A percentile compares a stretch with the other conserved stretches of the same genome.
phyloP scores from a whole-genome alignment of 2,797 vertebrate species.

The Scleropages formosus region DNA sequence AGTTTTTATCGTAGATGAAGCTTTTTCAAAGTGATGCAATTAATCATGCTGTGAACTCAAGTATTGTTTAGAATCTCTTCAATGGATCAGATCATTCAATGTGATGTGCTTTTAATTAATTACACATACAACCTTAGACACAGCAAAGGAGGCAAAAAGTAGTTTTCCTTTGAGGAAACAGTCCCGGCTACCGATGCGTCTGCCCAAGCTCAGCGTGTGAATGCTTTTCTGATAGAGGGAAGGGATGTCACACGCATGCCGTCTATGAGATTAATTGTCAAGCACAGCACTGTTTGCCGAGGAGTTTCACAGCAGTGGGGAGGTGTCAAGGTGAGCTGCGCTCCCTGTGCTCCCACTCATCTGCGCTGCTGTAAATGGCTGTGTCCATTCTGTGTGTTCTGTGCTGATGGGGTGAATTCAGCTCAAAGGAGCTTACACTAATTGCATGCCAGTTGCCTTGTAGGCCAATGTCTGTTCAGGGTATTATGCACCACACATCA shows the following conservation, averaged over 20 bases:
- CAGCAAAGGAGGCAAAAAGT: neutral
- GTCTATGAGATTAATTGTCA: neutral
- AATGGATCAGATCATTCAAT: neutral
- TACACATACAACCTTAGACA: neutral
- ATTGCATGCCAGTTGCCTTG: no score
- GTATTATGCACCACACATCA: no score
- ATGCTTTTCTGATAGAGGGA: neutral
- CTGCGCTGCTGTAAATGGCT: no score
- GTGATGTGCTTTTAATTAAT: constrained; percentile 7
- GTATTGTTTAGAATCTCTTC: neutral
- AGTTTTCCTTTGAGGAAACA: constrained; percentile 1
- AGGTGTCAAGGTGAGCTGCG: neutral
- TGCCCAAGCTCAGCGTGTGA: neutral
- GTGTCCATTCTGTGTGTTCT: no score
- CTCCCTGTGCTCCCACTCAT: no score
- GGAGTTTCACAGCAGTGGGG: constrained; percentile 11
- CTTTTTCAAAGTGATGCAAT: constrained; percentile 3
- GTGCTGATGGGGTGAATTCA: neutral
- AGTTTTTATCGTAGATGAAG: neutral
- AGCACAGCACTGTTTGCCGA: neutral
- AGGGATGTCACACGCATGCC: neutral
- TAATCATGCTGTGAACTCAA: neutral
- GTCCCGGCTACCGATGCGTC: neutral
- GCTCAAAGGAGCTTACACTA: no score
- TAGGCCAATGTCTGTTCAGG: no score